Percentiles rank a stretch among this genome's conserved stretches.
Conservation (phyloP, 2,888 invertebrate genomes). For the Ennomos fuscantarius region DNA sequence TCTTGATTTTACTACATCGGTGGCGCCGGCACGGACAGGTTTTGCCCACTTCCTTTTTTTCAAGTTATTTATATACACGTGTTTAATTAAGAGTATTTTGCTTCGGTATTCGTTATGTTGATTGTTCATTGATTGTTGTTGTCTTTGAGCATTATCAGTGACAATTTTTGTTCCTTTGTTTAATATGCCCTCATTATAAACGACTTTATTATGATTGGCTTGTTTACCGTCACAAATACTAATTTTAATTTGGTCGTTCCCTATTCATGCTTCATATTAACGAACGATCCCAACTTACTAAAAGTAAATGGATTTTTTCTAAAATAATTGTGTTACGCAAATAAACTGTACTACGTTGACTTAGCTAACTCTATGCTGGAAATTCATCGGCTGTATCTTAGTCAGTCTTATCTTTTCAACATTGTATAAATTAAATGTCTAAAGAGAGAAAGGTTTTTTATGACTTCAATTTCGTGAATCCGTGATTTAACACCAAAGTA, state of each 20-base stretch:
- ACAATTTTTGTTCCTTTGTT: conserved; percentile 1
- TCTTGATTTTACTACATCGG: conserved; percentile 55
- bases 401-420: neutral
- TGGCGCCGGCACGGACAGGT: conserved; percentile 63
- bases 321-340: no score
- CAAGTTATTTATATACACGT: conserved; percentile 32
- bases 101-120: conserved; percentile 37
- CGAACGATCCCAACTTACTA: no score
- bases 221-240: no score
- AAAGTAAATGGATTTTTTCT: no score
- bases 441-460: neutral
- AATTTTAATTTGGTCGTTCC: no score
- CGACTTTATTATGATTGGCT: no score
- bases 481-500: conserved; percentile 23
- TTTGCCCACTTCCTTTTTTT: conserved; percentile 39
- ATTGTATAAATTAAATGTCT: neutral
- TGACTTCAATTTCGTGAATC: conserved; percentile 6
- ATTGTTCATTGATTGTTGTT: conserved; percentile 43
- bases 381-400: no score
- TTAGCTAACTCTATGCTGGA: no score
- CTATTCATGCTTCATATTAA: no score
- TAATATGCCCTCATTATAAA: neutral
- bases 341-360: no score
- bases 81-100: conserved; percentile 50
- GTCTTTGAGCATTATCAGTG: neutral